Evolutionary conservation across 2,888 invertebrate species (phyloP).

Genomic region (Anoplius nigerrimus): DNA sequence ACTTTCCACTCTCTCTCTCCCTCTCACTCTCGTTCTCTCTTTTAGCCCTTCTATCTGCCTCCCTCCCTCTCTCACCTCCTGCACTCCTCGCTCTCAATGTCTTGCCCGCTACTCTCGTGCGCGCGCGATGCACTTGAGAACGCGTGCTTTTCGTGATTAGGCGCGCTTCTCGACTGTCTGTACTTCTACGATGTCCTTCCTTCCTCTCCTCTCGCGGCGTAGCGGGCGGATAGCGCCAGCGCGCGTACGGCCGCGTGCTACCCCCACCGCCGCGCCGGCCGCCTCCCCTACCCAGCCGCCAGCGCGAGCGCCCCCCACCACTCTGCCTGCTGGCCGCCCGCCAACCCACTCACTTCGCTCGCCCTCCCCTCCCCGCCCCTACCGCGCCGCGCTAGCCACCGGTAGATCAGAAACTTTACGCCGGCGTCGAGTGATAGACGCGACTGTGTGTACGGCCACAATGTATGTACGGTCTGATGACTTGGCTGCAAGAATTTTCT

Average conservation of each 20-base stretch:
- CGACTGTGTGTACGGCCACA: too few relatives aligned
- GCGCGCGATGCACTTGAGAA: not conserved
- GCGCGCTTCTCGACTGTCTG: constrained; percentile 3
- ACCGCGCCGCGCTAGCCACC: too few relatives aligned
- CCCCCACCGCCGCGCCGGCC: too few relatives aligned
- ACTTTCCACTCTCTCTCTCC: not conserved
- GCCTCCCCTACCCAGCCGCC: too few relatives aligned
- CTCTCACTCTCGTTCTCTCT: constrained; percentile 6
- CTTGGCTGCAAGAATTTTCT: too few relatives aligned
- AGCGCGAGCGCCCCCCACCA: too few relatives aligned
- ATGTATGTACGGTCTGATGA: too few relatives aligned
- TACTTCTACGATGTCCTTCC: not conserved
- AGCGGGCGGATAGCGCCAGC: too few relatives aligned
- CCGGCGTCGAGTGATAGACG: not conserved
- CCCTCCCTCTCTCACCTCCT: not conserved
- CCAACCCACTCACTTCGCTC: too few relatives aligned
- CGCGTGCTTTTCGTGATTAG: constrained; percentile 13
- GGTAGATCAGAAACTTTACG: constrained; percentile 26
- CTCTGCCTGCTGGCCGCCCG: too few relatives aligned
- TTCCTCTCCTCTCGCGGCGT: not conserved
- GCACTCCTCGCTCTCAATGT: not conserved
- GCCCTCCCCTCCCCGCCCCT: too few relatives aligned
- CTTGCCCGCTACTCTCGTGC: not conserved
- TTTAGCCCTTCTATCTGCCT: not conserved
- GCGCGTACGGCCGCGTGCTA: too few relatives aligned